A percentile compares a stretch with the other conserved stretches of the same genome.
Evolutionary conservation across 2,888 invertebrate species (phyloP).

Genomic region (Epiblema foenella): DNA sequence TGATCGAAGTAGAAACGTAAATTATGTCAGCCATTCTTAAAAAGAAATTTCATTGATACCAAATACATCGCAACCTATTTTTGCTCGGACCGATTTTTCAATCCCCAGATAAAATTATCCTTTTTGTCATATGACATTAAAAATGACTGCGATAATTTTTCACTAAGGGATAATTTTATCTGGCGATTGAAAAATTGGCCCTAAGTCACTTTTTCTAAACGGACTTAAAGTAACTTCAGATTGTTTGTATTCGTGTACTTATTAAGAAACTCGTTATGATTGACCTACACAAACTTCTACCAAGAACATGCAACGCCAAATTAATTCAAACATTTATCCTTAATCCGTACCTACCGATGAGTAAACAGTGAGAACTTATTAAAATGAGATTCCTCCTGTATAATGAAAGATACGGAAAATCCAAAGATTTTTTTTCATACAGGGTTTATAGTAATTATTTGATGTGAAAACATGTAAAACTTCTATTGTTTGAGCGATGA

Average conservation of each 20-base stretch:
- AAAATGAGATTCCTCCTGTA: not conserved
- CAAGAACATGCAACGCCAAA: constrained; percentile 15
- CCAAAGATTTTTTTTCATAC: not conserved
- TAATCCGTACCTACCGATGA: not conserved
- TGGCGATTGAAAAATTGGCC: no score
- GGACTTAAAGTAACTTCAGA: not conserved
- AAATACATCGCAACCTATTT: not conserved
- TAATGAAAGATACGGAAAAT: constrained; percentile 5
- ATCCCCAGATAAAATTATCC: no score
- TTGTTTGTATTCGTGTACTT: constrained; percentile 13
- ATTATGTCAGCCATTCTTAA: not conserved
- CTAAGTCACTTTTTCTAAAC: not conserved
- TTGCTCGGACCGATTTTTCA: no score
- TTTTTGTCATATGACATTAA: no score
- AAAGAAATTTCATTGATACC: not conserved
- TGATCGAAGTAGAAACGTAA: not conserved
- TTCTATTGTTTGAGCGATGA: no score
- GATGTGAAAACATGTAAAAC: no score
- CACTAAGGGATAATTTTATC: no score
- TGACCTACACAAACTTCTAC: constrained; percentile 17
- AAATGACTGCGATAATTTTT: no score
- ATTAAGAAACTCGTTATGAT: constrained; percentile 17
- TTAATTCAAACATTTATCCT: constrained; percentile 24
- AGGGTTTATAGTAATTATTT: no score
- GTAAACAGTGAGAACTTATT: no score